These are phyloP conservation scores for Drosophila athabasca DNA, from an alignment of 1,140 invertebrate species.

Conservation along the genomic window DNA sequence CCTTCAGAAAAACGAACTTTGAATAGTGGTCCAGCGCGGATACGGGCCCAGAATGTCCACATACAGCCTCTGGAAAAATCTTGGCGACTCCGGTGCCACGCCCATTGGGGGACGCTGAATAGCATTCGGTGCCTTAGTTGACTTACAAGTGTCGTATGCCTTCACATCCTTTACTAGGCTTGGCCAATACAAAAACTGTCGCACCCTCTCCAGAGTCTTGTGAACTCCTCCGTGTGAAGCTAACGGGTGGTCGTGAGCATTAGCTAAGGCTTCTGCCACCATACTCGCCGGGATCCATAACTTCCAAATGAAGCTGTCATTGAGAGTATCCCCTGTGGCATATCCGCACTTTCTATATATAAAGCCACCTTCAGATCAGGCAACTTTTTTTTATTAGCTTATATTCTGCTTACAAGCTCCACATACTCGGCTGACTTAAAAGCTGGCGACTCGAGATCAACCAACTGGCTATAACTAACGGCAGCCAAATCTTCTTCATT, in stretches of 20 bases:
- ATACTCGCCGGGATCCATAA: slow-evolving; percentile 6
- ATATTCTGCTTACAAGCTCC: not conserved
- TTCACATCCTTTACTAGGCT: no score
- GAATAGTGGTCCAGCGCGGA: no score
- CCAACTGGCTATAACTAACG: not conserved
- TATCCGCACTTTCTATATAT: not conserved
- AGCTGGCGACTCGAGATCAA: not conserved
- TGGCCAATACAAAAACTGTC: no score
- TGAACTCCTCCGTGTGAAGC: slow-evolving; percentile 1
- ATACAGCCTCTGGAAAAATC: no score
- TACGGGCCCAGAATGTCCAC: no score
- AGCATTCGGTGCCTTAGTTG: no score
- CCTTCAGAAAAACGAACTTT: no score
- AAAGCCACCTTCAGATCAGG: not conserved
- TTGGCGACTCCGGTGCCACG: no score
- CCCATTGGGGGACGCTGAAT: no score
- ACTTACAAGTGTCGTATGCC: no score
- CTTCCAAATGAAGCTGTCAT: slow-evolving; percentile 3
- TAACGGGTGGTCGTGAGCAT: slow-evolving; percentile 8
- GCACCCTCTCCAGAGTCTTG: no score
- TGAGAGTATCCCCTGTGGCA: not conserved
- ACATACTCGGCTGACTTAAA: not conserved
- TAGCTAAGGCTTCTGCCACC: not conserved
- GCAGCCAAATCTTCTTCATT: not conserved
- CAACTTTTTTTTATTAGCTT: not conserved